phyloP scores from a whole-genome alignment of 2,888 invertebrate species.

The Tiliacea citrago region DNA sequence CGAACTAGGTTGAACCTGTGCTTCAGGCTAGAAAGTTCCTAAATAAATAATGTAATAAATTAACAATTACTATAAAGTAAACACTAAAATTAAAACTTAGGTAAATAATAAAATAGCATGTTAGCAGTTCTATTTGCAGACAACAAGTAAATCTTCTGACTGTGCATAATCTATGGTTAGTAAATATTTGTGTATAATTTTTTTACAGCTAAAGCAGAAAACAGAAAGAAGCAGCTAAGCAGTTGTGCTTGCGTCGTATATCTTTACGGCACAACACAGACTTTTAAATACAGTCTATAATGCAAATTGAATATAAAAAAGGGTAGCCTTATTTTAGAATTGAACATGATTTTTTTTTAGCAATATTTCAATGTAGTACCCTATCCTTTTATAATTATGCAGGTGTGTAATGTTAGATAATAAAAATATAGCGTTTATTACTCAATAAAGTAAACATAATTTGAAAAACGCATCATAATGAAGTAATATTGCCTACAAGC shows the following conservation, averaged over 20 bases:
- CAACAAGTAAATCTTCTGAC: no score
- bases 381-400: neutral
- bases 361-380: neutral
- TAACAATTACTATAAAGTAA: no score
- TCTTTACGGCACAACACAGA: neutral
- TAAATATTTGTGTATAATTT: no score
- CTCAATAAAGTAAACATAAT: slow-evolving; percentile 19
- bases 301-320: neutral
- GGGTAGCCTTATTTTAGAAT: neutral
- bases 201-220: no score
- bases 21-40: no score
- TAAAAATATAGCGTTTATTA: slow-evolving; percentile 31
- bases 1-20: no score
- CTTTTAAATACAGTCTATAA: neutral
- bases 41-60: no score
- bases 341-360: neutral
- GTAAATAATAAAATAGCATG: no score
- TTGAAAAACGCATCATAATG: slow-evolving; percentile 30
- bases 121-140: no score
- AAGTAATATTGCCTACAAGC: slow-evolving; percentile 26
- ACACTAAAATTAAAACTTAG: no score
- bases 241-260: neutral
- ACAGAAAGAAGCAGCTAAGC: no score
- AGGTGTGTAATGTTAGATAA: slow-evolving; percentile 14
- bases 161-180: no score